Base-by-base conservation (phyloP, 2,113 vertebrate genomes). In the Picathartes gymnocephalus region DNA sequence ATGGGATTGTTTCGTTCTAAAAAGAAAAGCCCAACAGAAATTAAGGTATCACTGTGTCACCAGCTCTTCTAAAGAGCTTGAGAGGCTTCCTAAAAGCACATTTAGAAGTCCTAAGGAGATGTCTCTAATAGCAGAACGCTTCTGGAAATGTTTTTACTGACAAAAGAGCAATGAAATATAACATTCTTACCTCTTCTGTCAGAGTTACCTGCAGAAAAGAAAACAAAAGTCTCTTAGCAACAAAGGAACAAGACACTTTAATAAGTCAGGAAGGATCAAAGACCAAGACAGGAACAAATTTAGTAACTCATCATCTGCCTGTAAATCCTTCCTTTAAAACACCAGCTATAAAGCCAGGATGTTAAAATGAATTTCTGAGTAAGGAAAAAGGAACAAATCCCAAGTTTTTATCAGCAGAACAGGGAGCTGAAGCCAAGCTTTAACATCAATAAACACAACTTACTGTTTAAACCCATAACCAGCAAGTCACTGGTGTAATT, bases 181-280 rank as follows among this genome's bases (percentile, higher is more conserved):
- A 72, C 70, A 81, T 73, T 65, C 50, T 88, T 97, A 98, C 98
- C 98, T 98, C 97, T 98, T 97, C 97, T 97, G 93, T 98, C 97
- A 95, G 96, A 92, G 95, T 98, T 97, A 97, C 94, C 98, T 98
- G 97, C 86, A 92, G 78, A 90, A 95, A 92, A 94, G 93, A 97
- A 97, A 96, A 97, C 90, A 97, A 68, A 93, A 95, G 74, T 68
- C 66, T 86, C 90, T 95, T 96, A 96, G 94, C 88, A 84, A 95
- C 86, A 74, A 56, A 85, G 76, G 64, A 94, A 90, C 15, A 48
- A 4, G 56, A 83, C 48, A 81, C 81, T 88, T 83, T 60, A 86
- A 35, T 62, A 96, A 78, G 42, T 69, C 83, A 92, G 27, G 51
- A 74, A 81, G 79, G 95, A 93, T 82, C 92, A 92, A 93, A 95